Base-by-base conservation (phyloP, 2,113 vertebrate species). In the Phyllopteryx taeniolatus region DNA sequence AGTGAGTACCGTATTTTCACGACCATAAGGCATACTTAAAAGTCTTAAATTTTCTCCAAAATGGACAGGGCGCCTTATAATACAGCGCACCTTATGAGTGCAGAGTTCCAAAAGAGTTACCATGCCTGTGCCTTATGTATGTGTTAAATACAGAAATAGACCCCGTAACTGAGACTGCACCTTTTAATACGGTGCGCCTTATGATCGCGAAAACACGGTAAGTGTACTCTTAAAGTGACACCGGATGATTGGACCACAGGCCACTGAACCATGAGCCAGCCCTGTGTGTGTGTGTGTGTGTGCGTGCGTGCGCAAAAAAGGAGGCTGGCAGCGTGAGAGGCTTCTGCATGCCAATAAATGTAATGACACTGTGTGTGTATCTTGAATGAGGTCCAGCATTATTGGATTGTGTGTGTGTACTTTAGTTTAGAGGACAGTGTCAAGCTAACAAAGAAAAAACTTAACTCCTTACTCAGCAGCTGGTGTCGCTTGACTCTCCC, bases 301-400 rank as follows among this genome's bases (percentile, higher is more conserved):
- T 5, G 57, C 71, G 66, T 47, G 74, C 67, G 68, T 70, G 33
- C 68, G 74, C 54, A 42, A 42, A 54, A 54, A 12, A 73, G 67
- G 72, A 70, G 65, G 57, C 84, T 85, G 84, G 81, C 81, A 82
- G 72, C 35, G 51, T 67, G 62, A 68, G 59, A 75, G 35, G 68
- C 60, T 75, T 67, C 72, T 82, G 44, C n/a, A 71, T 71, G 87
- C 81, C 87, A 88, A 79, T 59, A 78, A 75, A 62, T 70, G 85
- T 86, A 88, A 87, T 88, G 85, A 88, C 86, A 87, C 54, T 64
- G 79, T 75, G 75, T 76, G 83, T 75, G 85, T 80, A 74, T 82
- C 47, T 80, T 54, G 82, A 82, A 62, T 71, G 61, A 76, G 70
- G 60, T 84, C 80, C 83, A 86, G 78, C 81, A 79, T 86, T 75